Base-by-base conservation (phyloP, 2,888 invertebrate genomes). In the Phymatocera aterrima region DNA sequence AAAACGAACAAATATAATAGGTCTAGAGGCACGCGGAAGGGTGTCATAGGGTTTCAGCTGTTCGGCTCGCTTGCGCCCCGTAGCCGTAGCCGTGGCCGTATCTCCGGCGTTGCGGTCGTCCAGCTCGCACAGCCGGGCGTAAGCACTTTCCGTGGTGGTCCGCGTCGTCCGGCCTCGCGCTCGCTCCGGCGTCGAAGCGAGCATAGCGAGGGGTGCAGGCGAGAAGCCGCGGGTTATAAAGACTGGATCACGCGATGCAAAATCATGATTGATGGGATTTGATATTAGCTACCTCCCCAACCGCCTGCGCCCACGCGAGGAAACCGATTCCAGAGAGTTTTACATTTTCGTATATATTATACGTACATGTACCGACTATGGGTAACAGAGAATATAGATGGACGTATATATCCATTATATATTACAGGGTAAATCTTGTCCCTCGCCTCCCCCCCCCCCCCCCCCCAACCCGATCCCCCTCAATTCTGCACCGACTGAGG, bases 11-110 rank as follows among this genome's bases (percentile, higher is more conserved):
- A 87, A 86, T 87, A 86, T 72, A 51, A 72, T 28, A 40, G 57
- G 84, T 81, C 81, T 82, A 82, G 83, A 83, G 40, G 43, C 86
- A 86, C 85, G 86, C 87, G 84, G 86, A 84, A 86, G 85, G 83
- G 83, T 84, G 68, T 75, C 75, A 51, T 72, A 51, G 74, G 57
- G 60, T 57, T 74, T 80, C 81, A 81, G 79, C 43, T 43, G 21
- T 24, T 24, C 68, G 2, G 12, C 1, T n/a, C n/a, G n/a, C n/a
- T n/a, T n/a, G n/a, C n/a, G n/a, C n/a, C n/a, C n/a, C n/a, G n/a
- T n/a, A n/a, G n/a, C n/a, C n/a, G n/a, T n/a, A n/a, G n/a, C n/a
- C n/a, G n/a, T n/a, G 1, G 1, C 28, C 24, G 21, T 24, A 28
- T 24, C 28, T 64, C 5, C 18, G 57, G n/a, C n/a, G 2, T 18